Base-by-base conservation (phyloP, 2,888 invertebrate species). In the Dysmachus trigonus region DNA sequence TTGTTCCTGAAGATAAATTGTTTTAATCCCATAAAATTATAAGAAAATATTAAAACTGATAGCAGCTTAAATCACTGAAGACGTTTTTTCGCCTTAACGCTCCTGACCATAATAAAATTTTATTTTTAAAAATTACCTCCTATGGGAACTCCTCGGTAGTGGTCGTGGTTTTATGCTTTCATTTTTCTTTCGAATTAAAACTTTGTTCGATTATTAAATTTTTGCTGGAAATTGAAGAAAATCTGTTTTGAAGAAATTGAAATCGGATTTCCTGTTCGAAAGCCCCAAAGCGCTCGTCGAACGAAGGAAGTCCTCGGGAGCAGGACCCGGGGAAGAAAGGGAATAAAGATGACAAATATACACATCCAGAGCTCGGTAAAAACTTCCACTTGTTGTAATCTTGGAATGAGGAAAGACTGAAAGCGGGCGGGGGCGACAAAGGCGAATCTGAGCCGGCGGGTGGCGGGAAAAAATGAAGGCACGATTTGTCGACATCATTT, bases 401-500 rank as follows among this genome's bases (percentile, higher is more conserved):
- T 18, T 0, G 53, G 51, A 53, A 53, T 62, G 31, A 51, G 51
- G 31, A n/a, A 81, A 81, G 33, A 81, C 30, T 22, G 8, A 53
- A 31, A 35, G 35, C 27, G 81, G 22, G 18, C 13, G 22, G 22
- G 22, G 30, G 31, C 13, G 47, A 81, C 53, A 81, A 33, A 53
- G 15, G 73, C 7, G 35, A 31, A 53, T 31, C 31, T 18, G n/a
- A 53, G 35, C 18, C 10, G 73, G 18, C 13, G 73, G n/a, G 4
- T 2, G 31, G n/a, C 15, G 18, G 33, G 13, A 47, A 41, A 81
- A 53, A 81, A 81, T 53, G 81, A 53, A 31, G 51, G 72, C 71
- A 38, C 33, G 38, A 83, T 83, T 83, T 72, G 83, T 72, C 71
- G 72, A 83, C 83, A 83, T 83, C 83, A 83, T 83, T 83, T 81